Evolutionary conservation across 2,797 vertebrate genomes (phyloP), one percentile per base, ranked within the genome.

Genomic region (Calcarius lapponicus): DNA sequence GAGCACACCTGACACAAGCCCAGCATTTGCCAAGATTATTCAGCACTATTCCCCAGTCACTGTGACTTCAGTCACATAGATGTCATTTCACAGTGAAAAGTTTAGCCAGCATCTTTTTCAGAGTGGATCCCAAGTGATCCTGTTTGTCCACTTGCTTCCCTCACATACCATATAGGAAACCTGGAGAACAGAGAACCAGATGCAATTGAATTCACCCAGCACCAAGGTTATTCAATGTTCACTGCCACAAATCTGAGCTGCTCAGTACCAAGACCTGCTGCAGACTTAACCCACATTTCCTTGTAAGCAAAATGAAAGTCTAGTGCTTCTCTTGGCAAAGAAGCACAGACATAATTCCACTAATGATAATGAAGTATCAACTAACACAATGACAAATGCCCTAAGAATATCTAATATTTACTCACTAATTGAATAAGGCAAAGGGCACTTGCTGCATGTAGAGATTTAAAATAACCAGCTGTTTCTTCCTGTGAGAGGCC

Each of bases 341-440:
- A 66, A 92, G 80, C n/a, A 34, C 8, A n/a, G 84, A 74, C 43
- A 71, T 74, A 78, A 86, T 61, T 85, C 24, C 38, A 74, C 28
- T 66, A 80, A 60, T 38, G 40, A 57, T 91, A 67, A 85, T 36
- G 60, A 71, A 81, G n/a, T 60, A 80, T n/a, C 51, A 80, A 50
- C 36, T 50, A 86, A 71, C 28, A 80, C n/a, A 82, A 54, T 72
- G 58, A 81, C 22, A 88, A 92, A 88, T 60, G 26, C 9, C 38
- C 13, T 40, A 84, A 74, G 42, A 91, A 86, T 65, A 71, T 42
- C 65, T 28, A 60, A 57, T 47, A 67, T 79, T 91, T 93, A 65
- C 56, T 90, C 57, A 83, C 11, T 43, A 40, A 84, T 51, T 50
- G 24, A 83, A 50, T 72, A 75, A 93, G 57, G 48, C 65, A 94